These are phyloP conservation scores for Prosopocoilus inquinatus DNA, from an alignment of 2,888 invertebrate genomes.

Conservation along the genomic window DNA sequence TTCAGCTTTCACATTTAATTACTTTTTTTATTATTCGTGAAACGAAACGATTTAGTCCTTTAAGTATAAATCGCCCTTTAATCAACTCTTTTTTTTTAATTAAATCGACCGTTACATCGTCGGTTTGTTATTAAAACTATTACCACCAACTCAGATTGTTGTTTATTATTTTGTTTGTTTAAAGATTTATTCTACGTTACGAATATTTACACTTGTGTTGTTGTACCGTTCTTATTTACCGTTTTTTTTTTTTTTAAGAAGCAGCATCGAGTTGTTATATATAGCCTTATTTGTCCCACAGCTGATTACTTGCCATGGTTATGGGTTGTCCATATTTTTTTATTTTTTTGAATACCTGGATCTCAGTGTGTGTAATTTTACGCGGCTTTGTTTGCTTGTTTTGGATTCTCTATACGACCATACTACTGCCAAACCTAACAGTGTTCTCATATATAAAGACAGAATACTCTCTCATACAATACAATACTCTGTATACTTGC, in stretches of 20 bases:
- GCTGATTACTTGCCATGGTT: constrained; percentile 45
- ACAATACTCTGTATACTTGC: constrained; percentile 27
- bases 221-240: constrained; percentile 26
- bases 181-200: constrained; percentile 39
- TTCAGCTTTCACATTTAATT: too few relatives aligned
- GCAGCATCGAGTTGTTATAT: constrained; percentile 13
- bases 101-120: constrained; percentile 24
- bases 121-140: constrained; percentile 34
- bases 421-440: constrained; percentile 29
- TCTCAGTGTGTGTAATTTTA: constrained; percentile 40
- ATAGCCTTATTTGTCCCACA: constrained; percentile 33
- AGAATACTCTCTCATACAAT: constrained; percentile 25
- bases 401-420: constrained; percentile 24
- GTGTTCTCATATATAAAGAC: constrained; percentile 32
- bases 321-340: constrained; percentile 42
- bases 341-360: constrained; percentile 38
- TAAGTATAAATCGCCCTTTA: too few relatives aligned
- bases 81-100: neutral
- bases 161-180: constrained; percentile 40
- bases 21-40: too few relatives aligned
- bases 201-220: constrained; percentile 23
- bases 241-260: constrained; percentile 21
- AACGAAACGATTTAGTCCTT: constrained; percentile 9
- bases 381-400: constrained; percentile 30
- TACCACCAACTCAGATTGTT: constrained; percentile 43